Evolutionary conservation across 2,797 vertebrate species (phyloP).

Genomic region (Typhlichthys subterraneus): DNA sequence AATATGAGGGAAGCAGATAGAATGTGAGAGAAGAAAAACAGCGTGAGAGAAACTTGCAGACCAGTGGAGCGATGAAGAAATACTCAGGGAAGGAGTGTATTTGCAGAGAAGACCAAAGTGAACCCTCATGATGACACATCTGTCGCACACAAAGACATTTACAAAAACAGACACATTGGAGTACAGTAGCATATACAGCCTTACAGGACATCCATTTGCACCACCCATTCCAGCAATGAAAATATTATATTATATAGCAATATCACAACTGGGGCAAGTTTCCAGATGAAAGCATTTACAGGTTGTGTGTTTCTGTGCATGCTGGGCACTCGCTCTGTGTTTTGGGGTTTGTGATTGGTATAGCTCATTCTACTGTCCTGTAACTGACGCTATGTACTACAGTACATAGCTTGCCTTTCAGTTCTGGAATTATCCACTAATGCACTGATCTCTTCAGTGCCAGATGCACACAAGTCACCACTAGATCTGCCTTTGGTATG

Average conservation of each 20-base stretch:
- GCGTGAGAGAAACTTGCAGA: no score
- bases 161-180: no score
- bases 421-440: slow-evolving; percentile 31
- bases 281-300: background rate
- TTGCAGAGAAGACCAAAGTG: no score
- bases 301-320: slow-evolving; percentile 21
- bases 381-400: slow-evolving; percentile 15
- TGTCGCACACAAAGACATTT: no score
- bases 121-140: no score
- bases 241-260: background rate
- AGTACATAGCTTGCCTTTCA: slow-evolving; percentile 45
- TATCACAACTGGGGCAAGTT: background rate
- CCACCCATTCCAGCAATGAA: no score
- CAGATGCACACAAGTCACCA: slow-evolving; percentile 25
- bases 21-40: no score
- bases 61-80: no score
- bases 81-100: no score
- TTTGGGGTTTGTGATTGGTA: slow-evolving; percentile 47
- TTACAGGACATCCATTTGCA: no score
- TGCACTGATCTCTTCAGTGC: slow-evolving; percentile 33
- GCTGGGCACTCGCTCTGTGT: slow-evolving; percentile 22
- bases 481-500: slow-evolving; percentile 19
- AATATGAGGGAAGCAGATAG: no score
- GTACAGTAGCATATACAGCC: no score
- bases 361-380: slow-evolving; percentile 61